These are phyloP conservation scores for Callinectes sapidus DNA, from an alignment of 2,888 invertebrate species.

Conservation along the genomic window DNA sequence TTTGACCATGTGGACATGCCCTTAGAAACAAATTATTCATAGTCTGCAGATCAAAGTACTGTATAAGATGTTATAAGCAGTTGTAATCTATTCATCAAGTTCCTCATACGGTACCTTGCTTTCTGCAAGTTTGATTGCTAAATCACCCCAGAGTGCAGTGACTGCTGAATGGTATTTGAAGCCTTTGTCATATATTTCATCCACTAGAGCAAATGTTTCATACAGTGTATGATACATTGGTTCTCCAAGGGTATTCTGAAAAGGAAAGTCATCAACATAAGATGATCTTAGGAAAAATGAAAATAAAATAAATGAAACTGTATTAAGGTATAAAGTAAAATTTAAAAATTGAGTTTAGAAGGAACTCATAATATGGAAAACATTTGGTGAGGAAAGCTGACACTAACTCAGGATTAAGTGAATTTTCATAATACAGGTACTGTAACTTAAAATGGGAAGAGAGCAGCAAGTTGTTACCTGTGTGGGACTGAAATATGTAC, in stretches of 20 bases:
- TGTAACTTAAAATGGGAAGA: too few species aligned
- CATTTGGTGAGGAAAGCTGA: too few species aligned
- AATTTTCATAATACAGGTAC: too few species aligned
- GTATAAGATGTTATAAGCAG: too few species aligned
- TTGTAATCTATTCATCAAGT: neutral
- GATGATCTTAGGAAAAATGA: neutral
- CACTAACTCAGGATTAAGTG: too few species aligned
- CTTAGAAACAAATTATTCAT: too few species aligned
- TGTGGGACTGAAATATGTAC: too few species aligned
- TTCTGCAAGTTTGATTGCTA: conserved; percentile 74
- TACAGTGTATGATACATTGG: conserved; percentile 76
- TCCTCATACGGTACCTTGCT: conserved; percentile 24
- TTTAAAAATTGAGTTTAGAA: neutral
- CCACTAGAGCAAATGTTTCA: conserved; percentile 75
- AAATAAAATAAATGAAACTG: too few species aligned
- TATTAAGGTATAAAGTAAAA: neutral
- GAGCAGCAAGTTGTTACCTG: too few species aligned
- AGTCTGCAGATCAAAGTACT: too few species aligned
- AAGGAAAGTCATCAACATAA: neutral
- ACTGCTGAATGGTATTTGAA: conserved; percentile 74
- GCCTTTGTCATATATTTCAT: conserved; percentile 75
- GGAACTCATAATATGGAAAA: too few species aligned
- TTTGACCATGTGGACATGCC: too few species aligned
- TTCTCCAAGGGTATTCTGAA: conserved; percentile 74
- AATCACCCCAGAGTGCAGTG: conserved; percentile 74